Evolutionary conservation across 2,888 invertebrate genomes (phyloP).

Genomic region (Napeogenes inachia): DNA sequence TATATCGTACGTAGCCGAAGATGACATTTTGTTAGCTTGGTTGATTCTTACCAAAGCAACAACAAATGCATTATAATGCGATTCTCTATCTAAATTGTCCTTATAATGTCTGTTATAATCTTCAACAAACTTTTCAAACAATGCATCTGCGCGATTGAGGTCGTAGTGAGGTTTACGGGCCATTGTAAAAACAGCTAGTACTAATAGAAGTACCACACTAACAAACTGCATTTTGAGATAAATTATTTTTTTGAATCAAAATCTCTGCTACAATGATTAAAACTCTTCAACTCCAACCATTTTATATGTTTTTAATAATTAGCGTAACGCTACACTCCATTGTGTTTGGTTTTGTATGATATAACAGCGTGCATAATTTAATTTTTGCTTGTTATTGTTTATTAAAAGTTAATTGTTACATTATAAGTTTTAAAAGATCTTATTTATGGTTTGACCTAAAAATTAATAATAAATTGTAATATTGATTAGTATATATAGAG

Average conservation of each 20-base stretch:
- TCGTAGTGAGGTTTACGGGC: constrained; percentile 34
- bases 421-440: no score
- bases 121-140: constrained; percentile 41
- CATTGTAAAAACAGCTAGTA: constrained; percentile 27
- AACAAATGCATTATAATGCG: constrained; percentile 40
- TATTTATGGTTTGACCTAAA: no score
- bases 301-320: no score
- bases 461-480: no score
- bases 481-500: no score
- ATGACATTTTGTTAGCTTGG: constrained; percentile 21
- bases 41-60: constrained; percentile 38
- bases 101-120: constrained; percentile 40
- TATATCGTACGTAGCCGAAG: constrained; percentile 36
- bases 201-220: neutral
- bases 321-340: no score
- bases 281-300: no score
- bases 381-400: no score
- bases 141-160: constrained; percentile 31
- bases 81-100: constrained; percentile 38
- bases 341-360: no score
- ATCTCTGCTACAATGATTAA: neutral
- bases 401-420: no score
- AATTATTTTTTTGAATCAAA: neutral
- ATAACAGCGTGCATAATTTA: no score
- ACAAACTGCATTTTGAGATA: constrained; percentile 3